phyloP scores from a whole-genome alignment of 64 coral and sea anemone species.

The Trachythela sp. region DNA sequence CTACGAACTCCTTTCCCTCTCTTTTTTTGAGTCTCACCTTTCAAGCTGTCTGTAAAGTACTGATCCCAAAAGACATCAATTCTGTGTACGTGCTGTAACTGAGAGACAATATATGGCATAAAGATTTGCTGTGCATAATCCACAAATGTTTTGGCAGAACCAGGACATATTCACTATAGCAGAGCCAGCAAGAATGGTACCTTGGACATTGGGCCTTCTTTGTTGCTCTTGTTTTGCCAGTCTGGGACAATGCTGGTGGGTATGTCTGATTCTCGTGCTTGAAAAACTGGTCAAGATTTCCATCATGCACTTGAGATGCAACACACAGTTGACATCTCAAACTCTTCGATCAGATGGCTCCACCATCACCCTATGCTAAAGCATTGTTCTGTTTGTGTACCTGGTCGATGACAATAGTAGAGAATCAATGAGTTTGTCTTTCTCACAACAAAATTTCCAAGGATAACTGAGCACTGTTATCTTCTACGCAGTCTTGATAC shows the following conservation, averaged over 20 bases:
- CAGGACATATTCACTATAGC: conserved; percentile 56
- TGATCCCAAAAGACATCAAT: conserved; percentile 24
- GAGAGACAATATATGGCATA: conserved; percentile 43
- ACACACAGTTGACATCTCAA: conserved; percentile 23
- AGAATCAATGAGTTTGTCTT: conserved; percentile 11
- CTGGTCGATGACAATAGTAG: conserved; percentile 36
- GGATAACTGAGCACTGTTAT: neutral
- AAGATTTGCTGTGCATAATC: conserved; percentile 45
- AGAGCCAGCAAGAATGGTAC: conserved; percentile 46
- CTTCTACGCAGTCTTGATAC: neutral
- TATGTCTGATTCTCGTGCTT: neutral
- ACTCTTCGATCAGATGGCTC: conserved; percentile 26
- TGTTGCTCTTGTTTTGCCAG: neutral
- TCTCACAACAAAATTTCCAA: conserved; percentile 39
- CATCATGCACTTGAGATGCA: neutral
- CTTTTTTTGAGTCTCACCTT: neutral
- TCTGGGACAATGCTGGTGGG: neutral
- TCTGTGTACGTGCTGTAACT: neutral
- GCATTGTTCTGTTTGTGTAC: conserved; percentile 27
- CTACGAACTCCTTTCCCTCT: neutral
- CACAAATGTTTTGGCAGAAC: conserved; percentile 37
- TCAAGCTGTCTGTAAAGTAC: conserved; percentile 11
- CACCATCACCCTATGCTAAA: conserved; percentile 28
- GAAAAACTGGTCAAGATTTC: neutral
- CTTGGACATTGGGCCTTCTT: neutral